phyloP scores from a whole-genome alignment of 2,113 vertebrate species.

The Chamaea fasciata region DNA sequence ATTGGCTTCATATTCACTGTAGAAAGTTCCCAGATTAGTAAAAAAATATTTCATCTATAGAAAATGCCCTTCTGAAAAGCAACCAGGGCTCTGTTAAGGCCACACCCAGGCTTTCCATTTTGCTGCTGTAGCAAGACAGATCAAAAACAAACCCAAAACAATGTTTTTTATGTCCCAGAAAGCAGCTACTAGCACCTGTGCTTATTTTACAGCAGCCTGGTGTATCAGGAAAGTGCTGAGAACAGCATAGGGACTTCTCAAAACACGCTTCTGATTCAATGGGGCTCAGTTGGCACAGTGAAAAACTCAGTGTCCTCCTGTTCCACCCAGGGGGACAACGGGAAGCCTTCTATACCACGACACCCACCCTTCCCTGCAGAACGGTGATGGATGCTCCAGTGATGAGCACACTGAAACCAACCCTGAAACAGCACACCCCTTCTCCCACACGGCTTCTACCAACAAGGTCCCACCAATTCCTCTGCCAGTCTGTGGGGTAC shows the following conservation, averaged over 20 bases:
- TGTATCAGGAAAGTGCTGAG: conserved; percentile 19
- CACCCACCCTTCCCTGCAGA: neutral
- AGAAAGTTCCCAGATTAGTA: conserved; percentile 64
- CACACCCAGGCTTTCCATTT: conserved; percentile 52
- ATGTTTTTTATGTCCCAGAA: conserved; percentile 44
- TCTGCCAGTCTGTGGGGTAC: neutral
- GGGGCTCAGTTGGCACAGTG: conserved; percentile 63
- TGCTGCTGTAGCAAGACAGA: conserved; percentile 43
- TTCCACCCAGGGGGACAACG: neutral
- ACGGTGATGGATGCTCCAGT: neutral
- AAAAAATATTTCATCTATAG: conserved; percentile 71
- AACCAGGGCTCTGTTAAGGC: conserved; percentile 69
- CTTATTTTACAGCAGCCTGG: conserved; percentile 48
- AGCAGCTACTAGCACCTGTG: conserved; percentile 55
- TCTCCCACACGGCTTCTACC: neutral
- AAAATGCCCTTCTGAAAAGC: conserved; percentile 71
- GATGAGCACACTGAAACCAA: neutral
- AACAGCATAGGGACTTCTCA: conserved; percentile 20
- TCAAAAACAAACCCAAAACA: conserved; percentile 21
- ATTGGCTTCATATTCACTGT: conserved; percentile 34
- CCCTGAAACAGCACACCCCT: neutral
- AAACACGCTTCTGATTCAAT: conserved; percentile 18
- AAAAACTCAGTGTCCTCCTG: neutral
- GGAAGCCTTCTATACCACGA: neutral
- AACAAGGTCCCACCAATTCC: neutral